A percentile compares a stretch with the other conserved stretches of the same genome.
Conservation (phyloP, 2,113 vertebrate species). For the Urocolius indicus region DNA sequence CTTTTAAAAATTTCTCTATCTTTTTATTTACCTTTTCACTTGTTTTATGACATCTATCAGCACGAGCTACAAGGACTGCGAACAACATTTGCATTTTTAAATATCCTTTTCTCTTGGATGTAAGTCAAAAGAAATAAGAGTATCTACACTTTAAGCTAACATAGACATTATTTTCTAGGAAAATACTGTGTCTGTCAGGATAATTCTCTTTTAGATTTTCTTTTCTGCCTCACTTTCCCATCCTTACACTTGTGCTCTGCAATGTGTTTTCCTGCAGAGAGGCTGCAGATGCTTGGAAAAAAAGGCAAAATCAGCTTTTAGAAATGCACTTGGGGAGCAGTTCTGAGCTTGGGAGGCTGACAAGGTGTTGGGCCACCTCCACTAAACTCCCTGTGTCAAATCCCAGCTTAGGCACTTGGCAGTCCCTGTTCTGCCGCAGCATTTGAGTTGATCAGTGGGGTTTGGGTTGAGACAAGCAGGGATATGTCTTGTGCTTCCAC, state of each 20-base stretch:
- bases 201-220: background rate
- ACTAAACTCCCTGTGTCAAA: background rate
- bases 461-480: background rate
- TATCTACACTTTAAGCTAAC: background rate
- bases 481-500: background rate
- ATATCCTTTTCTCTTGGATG: background rate
- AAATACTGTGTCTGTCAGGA: background rate
- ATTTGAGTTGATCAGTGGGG: background rate
- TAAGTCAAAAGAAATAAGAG: background rate
- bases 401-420: accelerated
- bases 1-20: background rate
- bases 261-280: background rate
- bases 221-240: background rate
- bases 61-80: background rate
- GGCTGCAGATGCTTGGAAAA: background rate
- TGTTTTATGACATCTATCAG: background rate
- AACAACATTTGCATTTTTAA: background rate
- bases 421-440: background rate
- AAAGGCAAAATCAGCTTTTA: background rate
- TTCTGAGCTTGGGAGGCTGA: background rate
- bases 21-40: background rate
- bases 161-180: background rate
- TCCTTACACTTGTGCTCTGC: background rate
- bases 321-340: background rate
- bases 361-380: background rate